phyloP scores from a whole-genome alignment of 2,888 invertebrate species.

The Pseudeuparius sepicola region DNA sequence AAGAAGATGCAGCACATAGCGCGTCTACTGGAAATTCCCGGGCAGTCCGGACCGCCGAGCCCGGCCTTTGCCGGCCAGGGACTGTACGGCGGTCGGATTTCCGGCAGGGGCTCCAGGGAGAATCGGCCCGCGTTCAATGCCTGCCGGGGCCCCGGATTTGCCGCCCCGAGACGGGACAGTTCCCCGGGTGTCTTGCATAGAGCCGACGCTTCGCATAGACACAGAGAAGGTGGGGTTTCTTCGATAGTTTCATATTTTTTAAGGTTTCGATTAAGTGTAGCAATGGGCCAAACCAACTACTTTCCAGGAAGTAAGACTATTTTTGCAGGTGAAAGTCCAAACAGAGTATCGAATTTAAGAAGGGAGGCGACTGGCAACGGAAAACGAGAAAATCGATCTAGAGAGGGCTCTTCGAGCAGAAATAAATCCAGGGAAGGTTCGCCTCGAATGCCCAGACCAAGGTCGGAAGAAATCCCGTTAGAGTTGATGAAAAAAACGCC shows the following conservation, averaged over 20 bases:
- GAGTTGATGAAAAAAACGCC: conserved; percentile 60
- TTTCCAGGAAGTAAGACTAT: too few relatives aligned
- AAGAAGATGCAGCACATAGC: conserved; percentile 97
- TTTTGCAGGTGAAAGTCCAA: conserved; percentile 30
- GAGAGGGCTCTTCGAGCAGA: conserved; percentile 26
- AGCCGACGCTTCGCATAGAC: conserved; percentile 30
- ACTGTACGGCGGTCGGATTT: conserved; percentile 30
- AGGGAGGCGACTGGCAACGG: conserved; percentile 23
- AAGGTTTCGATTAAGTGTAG: too few relatives aligned
- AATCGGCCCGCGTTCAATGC: conserved; percentile 36
- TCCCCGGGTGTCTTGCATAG: conserved; percentile 36
- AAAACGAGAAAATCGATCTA: conserved; percentile 20
- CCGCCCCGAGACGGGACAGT: conserved; percentile 38
- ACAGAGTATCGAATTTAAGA: conserved; percentile 24
- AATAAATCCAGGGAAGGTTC: conserved; percentile 57
- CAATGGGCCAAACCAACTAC: too few relatives aligned
- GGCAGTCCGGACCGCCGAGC: conserved; percentile 42
- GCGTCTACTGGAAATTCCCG: conserved; percentile 75
- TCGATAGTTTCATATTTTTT: too few relatives aligned
- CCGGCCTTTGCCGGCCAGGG: conserved; percentile 39
- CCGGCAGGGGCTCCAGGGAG: conserved; percentile 32
- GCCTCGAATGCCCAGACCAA: conserved; percentile 59
- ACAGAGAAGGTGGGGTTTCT: conserved; percentile 20
- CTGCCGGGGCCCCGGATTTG: conserved; percentile 34
- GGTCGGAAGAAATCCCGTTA: conserved; percentile 72